Evolutionary conservation across 2,888 invertebrate species (phyloP), one percentile per base, ranked within the genome.

Genomic region (Disparrhopalites patrizii): DNA sequence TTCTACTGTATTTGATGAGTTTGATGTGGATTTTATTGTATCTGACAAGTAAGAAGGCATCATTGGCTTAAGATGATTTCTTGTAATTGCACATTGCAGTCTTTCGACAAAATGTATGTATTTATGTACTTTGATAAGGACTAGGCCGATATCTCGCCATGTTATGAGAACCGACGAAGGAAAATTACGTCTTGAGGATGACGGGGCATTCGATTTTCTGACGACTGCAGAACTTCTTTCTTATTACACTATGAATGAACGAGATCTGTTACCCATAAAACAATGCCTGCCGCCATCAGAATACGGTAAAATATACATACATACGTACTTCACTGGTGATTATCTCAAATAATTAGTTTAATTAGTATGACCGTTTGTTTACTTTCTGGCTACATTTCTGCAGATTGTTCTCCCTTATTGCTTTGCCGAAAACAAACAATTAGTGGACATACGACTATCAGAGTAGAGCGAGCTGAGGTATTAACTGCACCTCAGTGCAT

Each of bases 221-320:
- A 73, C 84, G 58, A 82, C 90, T 38, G 82, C 83, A 63, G 83
- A 86, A 72, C 81, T 90, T 57, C 81, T 89, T 70, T 79, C 81
- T 15, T 43, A 73, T 58, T 72, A 68, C 55, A 64, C 73, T 8
- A 82, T 84, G 54, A 86, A 88, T 76, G 83, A 85, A 75, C 81
- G 84, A 0, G 83, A 85, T 56, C 83, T 83, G 54, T 78, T 82
- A 15, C 25, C 5, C 56, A 83, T 89, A 76, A 83, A 84, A 55
- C 89, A 90, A 77, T 90, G 91, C 76, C 83, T 93, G 78, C 91
- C 90, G 25, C 89, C 92, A 10, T 91, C 92, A 0, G 91, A 91
- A 82, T 91, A 90, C 81, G 93, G 91, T 90, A 80, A 79, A 78
- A 70, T 66, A 2, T 20, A 36, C 36, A 36, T 7, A 10, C 15